phyloP scores from a whole-genome alignment of 2,888 invertebrate species.

The Aquatica leii region DNA sequence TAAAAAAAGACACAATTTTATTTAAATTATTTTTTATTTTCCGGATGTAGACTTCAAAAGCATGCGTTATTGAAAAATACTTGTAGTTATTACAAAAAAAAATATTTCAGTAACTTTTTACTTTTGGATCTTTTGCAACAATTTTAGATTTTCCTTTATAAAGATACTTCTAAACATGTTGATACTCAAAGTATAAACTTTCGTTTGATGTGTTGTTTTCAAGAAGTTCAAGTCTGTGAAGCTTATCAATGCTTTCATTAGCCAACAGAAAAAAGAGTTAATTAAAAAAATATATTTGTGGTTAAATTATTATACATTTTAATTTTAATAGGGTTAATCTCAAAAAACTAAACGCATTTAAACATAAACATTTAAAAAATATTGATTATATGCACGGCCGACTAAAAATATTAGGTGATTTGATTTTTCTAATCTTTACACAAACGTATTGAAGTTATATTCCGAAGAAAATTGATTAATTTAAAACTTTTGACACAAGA shows the following conservation, averaged over 20 bases:
- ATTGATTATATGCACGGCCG: neutral
- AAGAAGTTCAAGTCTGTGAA: slow-evolving; percentile 6
- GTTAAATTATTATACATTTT: too few species aligned
- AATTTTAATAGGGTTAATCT: too few species aligned
- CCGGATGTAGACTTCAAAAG: too few species aligned
- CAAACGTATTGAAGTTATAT: too few species aligned
- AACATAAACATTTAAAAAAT: neutral
- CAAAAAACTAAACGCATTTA: too few species aligned
- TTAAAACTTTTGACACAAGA: neutral
- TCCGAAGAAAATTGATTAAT: neutral
- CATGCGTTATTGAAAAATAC: too few species aligned
- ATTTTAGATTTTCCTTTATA: neutral
- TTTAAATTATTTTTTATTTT: too few species aligned
- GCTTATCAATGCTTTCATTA: neutral
- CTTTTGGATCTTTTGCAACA: neutral
- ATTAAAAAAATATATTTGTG: slow-evolving; percentile 6
- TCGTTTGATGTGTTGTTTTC: slow-evolving; percentile 3
- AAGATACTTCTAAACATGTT: slow-evolving; percentile 6
- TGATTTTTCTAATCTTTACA: too few species aligned
- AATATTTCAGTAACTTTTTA: slow-evolving; percentile 8
- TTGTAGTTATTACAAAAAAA: too few species aligned
- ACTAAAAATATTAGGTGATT: too few species aligned
- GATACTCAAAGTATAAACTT: neutral
- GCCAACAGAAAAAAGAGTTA: neutral
- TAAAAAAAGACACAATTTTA: too few species aligned